Evolutionary conservation across 2,797 vertebrate species (phyloP), one percentile per base, ranked within the genome.

Genomic region (Moxostoma hubbsi): DNA sequence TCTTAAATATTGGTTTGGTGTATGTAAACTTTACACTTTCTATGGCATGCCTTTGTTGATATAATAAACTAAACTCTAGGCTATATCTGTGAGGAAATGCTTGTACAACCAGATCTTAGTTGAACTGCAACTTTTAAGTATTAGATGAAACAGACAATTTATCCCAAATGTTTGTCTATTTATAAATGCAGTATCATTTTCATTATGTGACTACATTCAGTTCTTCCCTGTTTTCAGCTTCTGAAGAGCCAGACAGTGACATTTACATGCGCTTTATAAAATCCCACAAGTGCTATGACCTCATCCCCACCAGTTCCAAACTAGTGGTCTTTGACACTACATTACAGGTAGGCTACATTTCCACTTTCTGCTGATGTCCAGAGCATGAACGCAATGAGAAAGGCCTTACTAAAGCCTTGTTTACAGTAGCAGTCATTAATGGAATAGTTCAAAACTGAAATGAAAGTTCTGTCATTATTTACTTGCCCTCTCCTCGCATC

Each of bases 241-340:
- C 94, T 93, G 93, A 95, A 92, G 97, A 98, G 93, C 97, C 97
- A 1, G 96, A 97, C 90, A 96, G 95, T 89, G 96, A 98, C 81
- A 97, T 99, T 93, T 99, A 99, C 92, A 96, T 96, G 93, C 94
- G 95, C 88, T 99, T 99, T 91, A 98, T 99, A 97, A 98, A 94
- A 94, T 98, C 97, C 85, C 97, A 99, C 93, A 97, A 96, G 94
- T 99, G 98, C 94, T 99, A 99, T 2, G 98, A 99, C 92, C 98
- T 99, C 80, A 95, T 99, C 82, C 98, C 98, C 11, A 99, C 98
- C 36, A 99, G 98, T 85, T 99, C 98, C 69, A 99, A 99, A 90
- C 94, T 99, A 83, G 98, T 99, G 47, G 98, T 99, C 89, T 99
- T 99, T 70, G 98, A 99, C 88, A 99, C 98, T 7, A 96, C 97